phyloP scores from a whole-genome alignment of 2,797 vertebrate species.

The Onychomys arenicola region DNA sequence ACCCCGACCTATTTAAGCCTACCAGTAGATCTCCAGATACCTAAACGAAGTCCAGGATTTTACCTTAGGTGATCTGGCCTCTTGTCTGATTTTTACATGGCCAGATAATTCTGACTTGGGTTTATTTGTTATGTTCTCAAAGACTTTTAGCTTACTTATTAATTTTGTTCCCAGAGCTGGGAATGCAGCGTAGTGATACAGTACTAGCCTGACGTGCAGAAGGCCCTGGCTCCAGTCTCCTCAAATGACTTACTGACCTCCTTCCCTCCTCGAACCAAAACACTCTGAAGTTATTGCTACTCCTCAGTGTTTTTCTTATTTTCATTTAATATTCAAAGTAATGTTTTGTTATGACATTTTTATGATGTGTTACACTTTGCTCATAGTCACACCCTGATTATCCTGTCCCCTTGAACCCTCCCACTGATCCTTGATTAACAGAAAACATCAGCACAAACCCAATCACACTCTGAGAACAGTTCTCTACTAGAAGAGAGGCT shows the following conservation, averaged over 20 bases:
- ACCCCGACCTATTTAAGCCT: neutral
- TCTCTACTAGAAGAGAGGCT: neutral
- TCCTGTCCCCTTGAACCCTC: neutral
- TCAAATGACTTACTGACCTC: neutral
- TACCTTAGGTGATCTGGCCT: fast-evolving
- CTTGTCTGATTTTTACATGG: neutral
- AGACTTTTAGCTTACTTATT: neutral
- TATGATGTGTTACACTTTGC: neutral
- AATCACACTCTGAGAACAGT: neutral
- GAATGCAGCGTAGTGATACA: neutral
- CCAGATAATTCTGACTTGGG: neutral
- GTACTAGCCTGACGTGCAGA: neutral
- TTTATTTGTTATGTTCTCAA: neutral
- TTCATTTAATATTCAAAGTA: neutral
- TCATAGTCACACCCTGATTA: neutral
- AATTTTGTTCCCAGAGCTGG: neutral
- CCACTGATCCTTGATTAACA: neutral
- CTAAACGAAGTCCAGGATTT: neutral
- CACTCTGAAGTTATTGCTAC: neutral
- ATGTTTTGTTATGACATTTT: neutral
- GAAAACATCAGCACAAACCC: neutral
- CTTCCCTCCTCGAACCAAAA: neutral
- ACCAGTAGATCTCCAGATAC: neutral
- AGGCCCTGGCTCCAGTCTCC: neutral
- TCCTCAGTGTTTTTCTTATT: neutral